A percentile compares a stretch with the other conserved stretches of the same genome.
These are phyloP conservation scores for Lacerta viridis DNA, from an alignment of 2,797 vertebrate genomes.

Conservation along the genomic window DNA sequence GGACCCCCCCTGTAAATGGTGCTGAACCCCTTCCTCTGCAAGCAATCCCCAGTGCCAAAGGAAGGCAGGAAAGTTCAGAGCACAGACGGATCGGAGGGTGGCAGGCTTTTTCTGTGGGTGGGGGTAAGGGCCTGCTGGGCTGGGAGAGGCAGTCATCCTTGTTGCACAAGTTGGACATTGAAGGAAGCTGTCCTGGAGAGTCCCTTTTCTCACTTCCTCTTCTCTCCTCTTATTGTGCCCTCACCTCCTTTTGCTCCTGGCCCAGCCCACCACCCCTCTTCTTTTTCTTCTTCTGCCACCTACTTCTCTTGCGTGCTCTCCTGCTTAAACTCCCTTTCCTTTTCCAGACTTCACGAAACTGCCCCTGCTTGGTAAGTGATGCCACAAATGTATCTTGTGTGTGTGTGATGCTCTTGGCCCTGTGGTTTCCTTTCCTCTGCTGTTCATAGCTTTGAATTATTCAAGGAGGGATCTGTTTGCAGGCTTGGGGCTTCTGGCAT, in stretches of 20 bases:
- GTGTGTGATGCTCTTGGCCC: background rate
- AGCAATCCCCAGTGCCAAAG: background rate
- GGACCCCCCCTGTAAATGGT: background rate
- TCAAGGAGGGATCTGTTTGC: background rate
- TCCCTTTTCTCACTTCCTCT: too few relatives aligned
- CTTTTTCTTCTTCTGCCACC: slow-evolving; percentile 43
- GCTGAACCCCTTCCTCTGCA: background rate
- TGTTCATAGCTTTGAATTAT: too few relatives aligned
- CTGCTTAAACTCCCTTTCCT: slow-evolving; percentile 79
- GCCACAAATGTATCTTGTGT: background rate
- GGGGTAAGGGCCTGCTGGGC: background rate
- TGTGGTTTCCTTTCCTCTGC: background rate
- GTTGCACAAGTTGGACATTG: background rate
- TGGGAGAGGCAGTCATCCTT: background rate
- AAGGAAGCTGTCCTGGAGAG: background rate
- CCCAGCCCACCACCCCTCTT: background rate
- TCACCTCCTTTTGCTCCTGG: slow-evolving; percentile 27
- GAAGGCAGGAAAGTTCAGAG: background rate
- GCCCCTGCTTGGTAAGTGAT: slow-evolving; percentile 88
- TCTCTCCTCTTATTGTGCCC: too few relatives aligned
- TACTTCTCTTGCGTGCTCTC: slow-evolving; percentile 65
- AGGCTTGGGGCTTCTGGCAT: background rate
- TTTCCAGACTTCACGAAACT: slow-evolving; percentile 87
- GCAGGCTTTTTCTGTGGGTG: too few relatives aligned
- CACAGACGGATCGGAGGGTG: background rate